Conservation (phyloP, 30 jellyfish, hydroid and myxozoan genomes). For the Hydractinia echinata region DNA sequence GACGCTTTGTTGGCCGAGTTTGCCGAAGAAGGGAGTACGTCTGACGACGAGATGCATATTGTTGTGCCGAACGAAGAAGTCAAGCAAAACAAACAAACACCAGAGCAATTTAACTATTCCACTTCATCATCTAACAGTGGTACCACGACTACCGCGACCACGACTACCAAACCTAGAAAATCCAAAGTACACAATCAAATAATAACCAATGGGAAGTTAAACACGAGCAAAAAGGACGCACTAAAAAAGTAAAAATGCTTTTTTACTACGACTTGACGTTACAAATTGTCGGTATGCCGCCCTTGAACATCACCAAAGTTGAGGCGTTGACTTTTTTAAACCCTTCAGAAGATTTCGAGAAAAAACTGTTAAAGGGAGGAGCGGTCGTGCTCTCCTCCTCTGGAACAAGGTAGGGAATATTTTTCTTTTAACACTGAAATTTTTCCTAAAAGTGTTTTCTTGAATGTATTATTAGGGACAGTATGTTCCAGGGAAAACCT, state of each 20-base stretch:
- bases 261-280: constrained; percentile 72
- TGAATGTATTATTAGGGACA: too few species aligned
- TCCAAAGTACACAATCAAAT: constrained; percentile 9
- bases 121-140: constrained; percentile 21
- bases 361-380: constrained; percentile 82
- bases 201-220: constrained; percentile 35
- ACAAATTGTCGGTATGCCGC: constrained; percentile 94
- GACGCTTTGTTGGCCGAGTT: constrained; percentile 67
- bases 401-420: constrained; percentile 40
- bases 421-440: too few species aligned
- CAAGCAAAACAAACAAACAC: neutral
- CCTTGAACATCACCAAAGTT: constrained; percentile 75
- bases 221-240: constrained; percentile 45
- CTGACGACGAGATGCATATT: constrained; percentile 41
- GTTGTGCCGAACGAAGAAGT: constrained; percentile 27
- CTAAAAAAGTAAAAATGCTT: too few species aligned
- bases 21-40: constrained; percentile 50
- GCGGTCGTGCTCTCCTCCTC: constrained; percentile 79
- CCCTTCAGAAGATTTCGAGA: constrained; percentile 90
- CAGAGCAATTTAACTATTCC: neutral
- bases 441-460: too few species aligned
- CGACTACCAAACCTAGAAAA: constrained; percentile 39
- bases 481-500: too few species aligned
- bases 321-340: constrained; percentile 82
- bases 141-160: neutral